Evolutionary conservation across 1,140 invertebrate genomes (phyloP).

Genomic region (Zaprionus africanus): DNA sequence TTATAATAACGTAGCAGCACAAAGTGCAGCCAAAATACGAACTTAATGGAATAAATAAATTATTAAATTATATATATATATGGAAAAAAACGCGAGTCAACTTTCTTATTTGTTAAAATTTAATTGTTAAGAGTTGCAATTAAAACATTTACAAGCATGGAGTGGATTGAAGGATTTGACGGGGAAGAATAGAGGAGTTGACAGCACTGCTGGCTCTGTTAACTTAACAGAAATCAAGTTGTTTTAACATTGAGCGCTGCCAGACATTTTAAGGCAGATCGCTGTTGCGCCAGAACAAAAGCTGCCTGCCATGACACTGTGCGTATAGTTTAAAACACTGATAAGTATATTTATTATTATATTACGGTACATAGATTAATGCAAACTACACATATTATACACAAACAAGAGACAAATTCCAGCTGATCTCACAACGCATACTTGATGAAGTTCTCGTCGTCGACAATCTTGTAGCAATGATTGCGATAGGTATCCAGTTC

Average conservation of each 20-base stretch:
- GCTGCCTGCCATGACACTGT: slow-evolving; percentile 18
- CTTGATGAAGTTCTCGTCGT: slow-evolving; percentile 86
- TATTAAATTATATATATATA: slow-evolving; percentile 32
- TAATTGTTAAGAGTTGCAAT: too few relatives aligned
- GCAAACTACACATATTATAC: slow-evolving; percentile 11
- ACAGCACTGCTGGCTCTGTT: too few relatives aligned
- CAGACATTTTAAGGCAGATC: not conserved
- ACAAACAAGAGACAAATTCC: not conserved
- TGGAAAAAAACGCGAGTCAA: not conserved
- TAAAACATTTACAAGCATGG: too few relatives aligned
- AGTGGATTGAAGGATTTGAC: too few relatives aligned
- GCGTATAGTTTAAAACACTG: not conserved
- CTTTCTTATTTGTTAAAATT: too few relatives aligned
- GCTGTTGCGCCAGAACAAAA: not conserved
- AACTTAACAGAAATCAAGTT: too few relatives aligned
- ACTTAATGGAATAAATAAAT: slow-evolving; percentile 48
- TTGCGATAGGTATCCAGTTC: slow-evolving; percentile 88
- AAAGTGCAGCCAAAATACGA: slow-evolving; percentile 30
- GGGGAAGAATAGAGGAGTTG: too few relatives aligned
- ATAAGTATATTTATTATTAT: not conserved
- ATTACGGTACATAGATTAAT: slow-evolving; percentile 15
- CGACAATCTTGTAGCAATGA: slow-evolving; percentile 87
- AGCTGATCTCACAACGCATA: slow-evolving; percentile 9
- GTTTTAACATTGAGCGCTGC: slow-evolving; percentile 2
- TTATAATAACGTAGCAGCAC: slow-evolving; percentile 20